Evolutionary conservation across 2,797 vertebrate species (phyloP), one percentile per base, ranked within the genome.

Genomic region (Onychomys arenicola): DNA sequence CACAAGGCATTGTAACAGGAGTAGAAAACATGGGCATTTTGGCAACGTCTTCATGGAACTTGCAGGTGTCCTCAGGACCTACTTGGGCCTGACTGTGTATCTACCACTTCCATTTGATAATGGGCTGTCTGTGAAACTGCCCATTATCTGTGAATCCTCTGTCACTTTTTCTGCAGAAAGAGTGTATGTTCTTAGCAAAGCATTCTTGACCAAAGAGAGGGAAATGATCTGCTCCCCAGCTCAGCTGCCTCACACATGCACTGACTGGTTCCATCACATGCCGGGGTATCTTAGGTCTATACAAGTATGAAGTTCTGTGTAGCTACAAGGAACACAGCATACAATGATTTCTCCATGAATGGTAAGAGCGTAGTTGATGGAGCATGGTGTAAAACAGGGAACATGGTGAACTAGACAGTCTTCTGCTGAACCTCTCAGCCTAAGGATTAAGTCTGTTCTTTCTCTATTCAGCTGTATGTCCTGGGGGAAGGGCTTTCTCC

Each of bases 351-450:
- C 69, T 73, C 69, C 1, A 0, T 16, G 3, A 3, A 65, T 13
- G 52, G 12, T 37, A 29, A 59, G 57, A 52, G n/a, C 19, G 3
- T 2, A 59, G 88, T 11, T 23, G 37, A 12, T 3, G 7, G 78
- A 65, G 29, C 5, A 4, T 0, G 0, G 19, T 12, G 11, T 65
- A 40, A 81, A 52, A 8, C 13, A 2, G 43, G 75, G 69, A 8
- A 6, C 1, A 0, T 0, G 1, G 34, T 10, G n/a, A 32, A 37
- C 43, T 6, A 11, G n/a, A 6, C 55, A 34, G n/a, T 37, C 0
- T 63, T 46, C 57, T 7, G 49, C 23, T 32, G 71, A 67, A 16
- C 59, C 34, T 6, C 57, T 34, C 2, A 5, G 13, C 10, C 83
- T 21, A 17, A 2, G 6, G 23, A 14, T 71, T 25, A 17, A 27